Evolutionary conservation across 2,888 invertebrate genomes (phyloP), one percentile per base, ranked within the genome.

Genomic region (Drosophila lacicola): DNA sequence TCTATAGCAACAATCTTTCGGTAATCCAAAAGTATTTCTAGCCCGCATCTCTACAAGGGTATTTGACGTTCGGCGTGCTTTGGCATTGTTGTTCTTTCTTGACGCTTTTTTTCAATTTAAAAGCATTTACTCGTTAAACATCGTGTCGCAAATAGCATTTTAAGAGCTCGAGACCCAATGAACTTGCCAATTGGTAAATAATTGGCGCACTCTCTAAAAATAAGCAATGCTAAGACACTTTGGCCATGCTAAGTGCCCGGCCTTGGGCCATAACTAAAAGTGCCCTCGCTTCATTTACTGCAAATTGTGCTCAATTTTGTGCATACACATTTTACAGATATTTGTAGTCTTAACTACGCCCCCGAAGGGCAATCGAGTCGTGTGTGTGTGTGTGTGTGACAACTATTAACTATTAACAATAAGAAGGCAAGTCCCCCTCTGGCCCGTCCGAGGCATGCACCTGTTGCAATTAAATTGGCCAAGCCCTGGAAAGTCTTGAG

Each of bases 201-300:
- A 60, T 60, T 60, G 47, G 19, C 36, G 49, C 64, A 47, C 66
- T 49, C 68, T 66, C 37, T 49, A 41, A 45, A 61, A 61, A 61
- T 55, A 54, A 21, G 41, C 78, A 86, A 82, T 74, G 81, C 68
- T 81, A 79, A 80, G 58, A 72, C 63, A 55, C 64, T 63, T 74
- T 78, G 66, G 66, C 84, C 65, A 78, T 85, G 73, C 49, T 53
- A 57, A 58, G 61, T 49, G 39, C n/a, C 29, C 17, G 64, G 55
- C 82, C 82, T 75, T 81, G 58, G 34, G 49, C 45, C 53, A 46
- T 47, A 50, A 29, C 36, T 33, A 49, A 51, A 57, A 47, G n/a
- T 77, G 83, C 83, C 81, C 86, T 82, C 82, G 88, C 77, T 78
- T 69, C 63, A 80, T 78, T 81, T 77, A 88, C 61, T 82, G 82